These are phyloP conservation scores for Pristionchus japonicus DNA, from an alignment of 2,888 invertebrate genomes.

Conservation along the genomic window DNA sequence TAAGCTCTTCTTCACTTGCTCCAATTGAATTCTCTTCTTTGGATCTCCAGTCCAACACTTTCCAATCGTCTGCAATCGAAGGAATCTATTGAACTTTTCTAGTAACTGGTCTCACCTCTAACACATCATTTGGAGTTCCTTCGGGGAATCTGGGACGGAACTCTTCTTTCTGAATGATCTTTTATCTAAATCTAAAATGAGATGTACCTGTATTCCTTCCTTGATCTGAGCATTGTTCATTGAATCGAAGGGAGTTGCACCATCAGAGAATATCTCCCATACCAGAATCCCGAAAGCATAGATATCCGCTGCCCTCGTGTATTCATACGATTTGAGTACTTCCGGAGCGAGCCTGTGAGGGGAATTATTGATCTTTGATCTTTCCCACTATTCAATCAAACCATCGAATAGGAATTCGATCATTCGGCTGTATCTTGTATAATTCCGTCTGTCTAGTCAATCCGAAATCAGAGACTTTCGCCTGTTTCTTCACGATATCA, in stretches of 20 bases:
- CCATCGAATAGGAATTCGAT: neutral
- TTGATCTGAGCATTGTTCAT: constrained; percentile 35
- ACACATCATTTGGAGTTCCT: neutral
- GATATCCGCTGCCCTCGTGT: neutral
- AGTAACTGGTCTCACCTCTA: neutral
- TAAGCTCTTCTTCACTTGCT: neutral
- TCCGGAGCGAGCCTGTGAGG: constrained; percentile 24
- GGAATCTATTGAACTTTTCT: neutral
- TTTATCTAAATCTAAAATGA: too few relatives aligned
- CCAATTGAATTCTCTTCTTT: neutral
- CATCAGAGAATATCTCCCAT: constrained; percentile 1
- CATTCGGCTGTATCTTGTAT: neutral
- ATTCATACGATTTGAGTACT: neutral
- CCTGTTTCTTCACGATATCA: neutral
- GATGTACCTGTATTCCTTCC: constrained; percentile 1
- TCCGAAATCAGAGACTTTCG: constrained; percentile 21
- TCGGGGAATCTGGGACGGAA: neutral
- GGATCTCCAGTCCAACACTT: neutral
- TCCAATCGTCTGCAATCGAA: neutral
- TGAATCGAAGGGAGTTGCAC: neutral
- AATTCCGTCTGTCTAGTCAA: neutral
- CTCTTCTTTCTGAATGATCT: neutral
- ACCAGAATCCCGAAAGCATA: constrained; percentile 16
- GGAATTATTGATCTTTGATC: neutral
- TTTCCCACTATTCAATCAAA: too few relatives aligned